Evolutionary conservation across 2,113 vertebrate genomes (phyloP), one percentile per base, ranked within the genome.

Genomic region (Halichoeres trimaculatus): DNA sequence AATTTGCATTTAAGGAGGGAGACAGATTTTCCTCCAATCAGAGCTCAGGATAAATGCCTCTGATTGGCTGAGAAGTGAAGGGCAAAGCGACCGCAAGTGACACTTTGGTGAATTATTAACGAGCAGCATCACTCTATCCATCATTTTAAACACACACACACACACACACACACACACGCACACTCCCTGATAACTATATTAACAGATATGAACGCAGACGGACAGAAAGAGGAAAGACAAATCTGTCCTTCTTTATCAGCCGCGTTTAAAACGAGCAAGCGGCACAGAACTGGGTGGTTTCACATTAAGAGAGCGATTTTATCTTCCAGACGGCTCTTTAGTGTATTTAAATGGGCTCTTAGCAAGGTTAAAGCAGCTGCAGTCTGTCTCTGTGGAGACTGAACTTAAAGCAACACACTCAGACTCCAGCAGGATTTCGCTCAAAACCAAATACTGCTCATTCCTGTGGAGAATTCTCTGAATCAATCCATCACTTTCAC

Each of bases 71-170:
- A 24, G 57, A 78, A 1, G 38, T 78, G 83, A 81, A 85, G 78
- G 78, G 36, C 84, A 84, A 0, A 30, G 66, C 55, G 73, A 71
- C 85, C 76, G 74, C 77, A 43, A 74, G 68, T 61, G 70, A 80
- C 74, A 55, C 70, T 43, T 67, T 52, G 0, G 79, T 73, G 83
- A 85, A 83, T 85, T 88, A 83, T 81, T 81, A 83, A 82, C 58
- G 26, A 80, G 60, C 6, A 59, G 64, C 73, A 61, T 80, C 76
- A 22, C 24, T 80, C 82, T 50, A 84, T 82, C 78, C 68, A 81
- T 87, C 85, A 84, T 78, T 68, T 75, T 52, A 67, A 67, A 71
- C 72, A 64, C 83, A 78, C 67, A 47, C 55, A 23, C 70, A 30
- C 76, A 52, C 60, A 23, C 70, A 30, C 76, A 63, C 83, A 77